Percentiles rank a stretch among this genome's conserved stretches.
Evolutionary conservation across 2,888 invertebrate genomes (phyloP).

Genomic region (Mythimna vitellina): DNA sequence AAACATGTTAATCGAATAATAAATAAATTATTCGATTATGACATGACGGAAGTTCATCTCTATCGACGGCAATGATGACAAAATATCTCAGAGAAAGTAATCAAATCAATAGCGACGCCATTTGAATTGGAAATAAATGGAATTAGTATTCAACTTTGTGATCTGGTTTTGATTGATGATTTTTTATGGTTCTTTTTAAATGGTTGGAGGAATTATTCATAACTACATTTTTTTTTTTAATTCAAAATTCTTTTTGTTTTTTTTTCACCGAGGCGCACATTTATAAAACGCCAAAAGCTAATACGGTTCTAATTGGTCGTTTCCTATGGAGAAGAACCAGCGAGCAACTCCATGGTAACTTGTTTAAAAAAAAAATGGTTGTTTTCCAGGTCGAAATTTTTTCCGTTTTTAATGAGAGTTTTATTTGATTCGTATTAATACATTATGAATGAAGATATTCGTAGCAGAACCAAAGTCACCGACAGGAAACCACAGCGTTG

Average conservation of each 20-base stretch:
- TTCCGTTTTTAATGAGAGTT: neutral
- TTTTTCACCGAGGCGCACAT: too few relatives aligned
- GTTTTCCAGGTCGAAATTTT: too few relatives aligned
- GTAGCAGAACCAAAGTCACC: too few relatives aligned
- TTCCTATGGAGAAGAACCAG: too few relatives aligned
- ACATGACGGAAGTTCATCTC: constrained; percentile 48
- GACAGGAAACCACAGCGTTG: too few relatives aligned
- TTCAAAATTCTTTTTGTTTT: too few relatives aligned
- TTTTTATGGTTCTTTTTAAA: constrained; percentile 32
- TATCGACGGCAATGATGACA: constrained; percentile 20
- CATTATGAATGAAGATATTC: too few relatives aligned
- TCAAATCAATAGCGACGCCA: constrained; percentile 33
- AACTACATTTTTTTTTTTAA: neutral
- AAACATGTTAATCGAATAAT: constrained; percentile 39
- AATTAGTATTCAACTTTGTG: constrained; percentile 42
- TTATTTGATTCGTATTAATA: too few relatives aligned
- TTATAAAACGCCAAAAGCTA: too few relatives aligned
- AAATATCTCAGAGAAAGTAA: constrained; percentile 47
- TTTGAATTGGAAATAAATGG: constrained; percentile 53
- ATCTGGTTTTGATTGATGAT: constrained; percentile 47
- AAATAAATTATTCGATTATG: constrained; percentile 46
- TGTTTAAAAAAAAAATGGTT: too few relatives aligned
- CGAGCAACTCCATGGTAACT: too few relatives aligned
- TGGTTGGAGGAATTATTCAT: neutral
- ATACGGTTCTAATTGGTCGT: too few relatives aligned